Conservation (phyloP, 2,888 invertebrate species). For the Cyaniris semiargus region DNA sequence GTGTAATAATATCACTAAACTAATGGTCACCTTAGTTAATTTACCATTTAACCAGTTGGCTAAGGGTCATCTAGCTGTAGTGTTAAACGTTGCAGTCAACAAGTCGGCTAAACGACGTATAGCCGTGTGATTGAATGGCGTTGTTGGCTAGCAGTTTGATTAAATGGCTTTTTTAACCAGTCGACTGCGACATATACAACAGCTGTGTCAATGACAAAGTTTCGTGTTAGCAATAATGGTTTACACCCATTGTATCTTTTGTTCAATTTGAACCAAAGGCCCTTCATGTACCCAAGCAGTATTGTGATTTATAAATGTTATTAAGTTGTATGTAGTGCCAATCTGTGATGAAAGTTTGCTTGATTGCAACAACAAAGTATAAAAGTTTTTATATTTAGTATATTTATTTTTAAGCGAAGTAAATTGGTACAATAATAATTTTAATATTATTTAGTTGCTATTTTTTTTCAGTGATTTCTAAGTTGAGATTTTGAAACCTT, state of each 20-base stretch:
- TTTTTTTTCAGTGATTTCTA: not conserved
- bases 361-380: not conserved
- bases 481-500: not conserved
- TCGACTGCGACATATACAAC: too few relatives aligned
- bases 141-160: too few relatives aligned
- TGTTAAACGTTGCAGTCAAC: too few relatives aligned
- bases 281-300: not conserved
- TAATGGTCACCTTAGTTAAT: too few relatives aligned
- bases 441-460: not conserved
- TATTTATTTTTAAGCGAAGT: conserved; percentile 36
- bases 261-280: not conserved
- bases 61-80: too few relatives aligned
- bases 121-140: too few relatives aligned
- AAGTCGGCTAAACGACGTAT: too few relatives aligned
- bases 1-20: too few relatives aligned
- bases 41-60: too few relatives aligned
- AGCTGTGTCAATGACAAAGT: not conserved
- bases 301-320: not conserved
- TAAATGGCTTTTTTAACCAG: too few relatives aligned
- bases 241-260: not conserved
- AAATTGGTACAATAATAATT: not conserved
- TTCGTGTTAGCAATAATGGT: not conserved
- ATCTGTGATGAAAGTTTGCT: conserved; percentile 53
- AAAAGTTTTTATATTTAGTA: not conserved
- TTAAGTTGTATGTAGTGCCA: conserved; percentile 47